A percentile compares a stretch with the other conserved stretches of the same genome.
phyloP scores from a whole-genome alignment of 2,797 vertebrate genomes.

The Tiaroga cobitis region DNA sequence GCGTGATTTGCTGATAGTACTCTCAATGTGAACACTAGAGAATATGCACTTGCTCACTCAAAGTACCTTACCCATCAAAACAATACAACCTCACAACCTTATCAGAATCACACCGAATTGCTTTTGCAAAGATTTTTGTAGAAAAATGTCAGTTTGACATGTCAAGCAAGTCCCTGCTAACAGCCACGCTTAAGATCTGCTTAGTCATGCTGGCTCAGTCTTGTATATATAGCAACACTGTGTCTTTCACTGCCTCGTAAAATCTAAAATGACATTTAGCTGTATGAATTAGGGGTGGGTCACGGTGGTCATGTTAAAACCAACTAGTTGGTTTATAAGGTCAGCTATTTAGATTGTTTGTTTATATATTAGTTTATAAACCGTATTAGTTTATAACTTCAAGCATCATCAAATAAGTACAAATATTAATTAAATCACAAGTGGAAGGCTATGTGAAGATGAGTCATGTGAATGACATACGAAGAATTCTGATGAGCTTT shows the following conservation, averaged over 20 bases:
- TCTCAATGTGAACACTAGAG: constrained; percentile 21
- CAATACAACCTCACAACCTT: constrained; percentile 35
- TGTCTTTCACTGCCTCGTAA: constrained; percentile 16
- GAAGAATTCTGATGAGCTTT: neutral
- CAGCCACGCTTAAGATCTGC: constrained; percentile 15
- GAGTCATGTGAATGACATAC: neutral
- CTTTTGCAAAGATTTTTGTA: constrained; percentile 20
- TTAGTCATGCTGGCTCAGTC: constrained; percentile 28
- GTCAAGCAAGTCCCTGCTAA: constrained; percentile 11
- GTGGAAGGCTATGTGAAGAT: neutral
- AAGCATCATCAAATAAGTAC: neutral
- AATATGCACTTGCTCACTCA: constrained; percentile 22
- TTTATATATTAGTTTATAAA: no score
- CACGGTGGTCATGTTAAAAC: neutral
- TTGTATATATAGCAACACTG: constrained; percentile 22
- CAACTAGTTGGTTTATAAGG: neutral
- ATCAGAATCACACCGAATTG: constrained; percentile 22
- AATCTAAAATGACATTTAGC: constrained; percentile 5
- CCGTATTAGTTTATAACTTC: neutral
- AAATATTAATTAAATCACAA: neutral
- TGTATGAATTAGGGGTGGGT: neutral
- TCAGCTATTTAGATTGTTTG: neutral
- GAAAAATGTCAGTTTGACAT: constrained; percentile 32
- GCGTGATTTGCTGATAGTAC: constrained; percentile 48
- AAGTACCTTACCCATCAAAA: constrained; percentile 29